Conservation (phyloP, 2,888 invertebrate species). For the Pinctada fucata region DNA sequence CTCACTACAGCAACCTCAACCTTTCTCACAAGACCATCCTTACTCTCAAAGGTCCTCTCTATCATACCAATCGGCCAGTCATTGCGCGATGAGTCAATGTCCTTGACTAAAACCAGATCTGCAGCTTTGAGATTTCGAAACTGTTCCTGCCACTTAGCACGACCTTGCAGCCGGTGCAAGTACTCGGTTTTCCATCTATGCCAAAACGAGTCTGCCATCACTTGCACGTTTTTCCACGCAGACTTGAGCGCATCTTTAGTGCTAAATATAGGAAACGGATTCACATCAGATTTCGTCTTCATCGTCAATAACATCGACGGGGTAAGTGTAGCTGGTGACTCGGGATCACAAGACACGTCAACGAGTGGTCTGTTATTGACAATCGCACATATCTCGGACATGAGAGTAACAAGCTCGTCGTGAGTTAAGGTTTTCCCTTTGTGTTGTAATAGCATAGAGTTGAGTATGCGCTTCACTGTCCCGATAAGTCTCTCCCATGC, state of each 20-base stretch:
- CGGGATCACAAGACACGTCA: slow-evolving; percentile 36
- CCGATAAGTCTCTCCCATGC: slow-evolving; percentile 44
- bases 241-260: slow-evolving; percentile 31
- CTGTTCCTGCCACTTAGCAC: slow-evolving; percentile 33
- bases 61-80: slow-evolving; percentile 42
- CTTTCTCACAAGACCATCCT: slow-evolving; percentile 27
- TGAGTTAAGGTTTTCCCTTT: slow-evolving; percentile 33
- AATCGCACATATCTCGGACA: slow-evolving; percentile 41
- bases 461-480: slow-evolving; percentile 31
- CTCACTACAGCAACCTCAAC: slow-evolving; percentile 16
- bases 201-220: slow-evolving; percentile 44
- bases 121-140: slow-evolving; percentile 19
- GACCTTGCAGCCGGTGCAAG: slow-evolving; percentile 34
- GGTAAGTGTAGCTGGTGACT: slow-evolving; percentile 29
- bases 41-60: slow-evolving; percentile 29
- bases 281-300: slow-evolving; percentile 11
- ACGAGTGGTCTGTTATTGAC: slow-evolving; percentile 34
- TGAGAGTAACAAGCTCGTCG: slow-evolving; percentile 40
- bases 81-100: slow-evolving; percentile 26
- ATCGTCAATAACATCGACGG: slow-evolving; percentile 37
- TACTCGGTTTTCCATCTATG: slow-evolving; percentile 38
- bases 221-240: slow-evolving; percentile 43
- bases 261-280: slow-evolving; percentile 15
- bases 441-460: slow-evolving; percentile 26
- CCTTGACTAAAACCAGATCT: slow-evolving; percentile 44